Evolutionary conservation across 2,113 vertebrate species (phyloP), one percentile per base, ranked within the genome.

Genomic region (Panurus biarmicus): DNA sequence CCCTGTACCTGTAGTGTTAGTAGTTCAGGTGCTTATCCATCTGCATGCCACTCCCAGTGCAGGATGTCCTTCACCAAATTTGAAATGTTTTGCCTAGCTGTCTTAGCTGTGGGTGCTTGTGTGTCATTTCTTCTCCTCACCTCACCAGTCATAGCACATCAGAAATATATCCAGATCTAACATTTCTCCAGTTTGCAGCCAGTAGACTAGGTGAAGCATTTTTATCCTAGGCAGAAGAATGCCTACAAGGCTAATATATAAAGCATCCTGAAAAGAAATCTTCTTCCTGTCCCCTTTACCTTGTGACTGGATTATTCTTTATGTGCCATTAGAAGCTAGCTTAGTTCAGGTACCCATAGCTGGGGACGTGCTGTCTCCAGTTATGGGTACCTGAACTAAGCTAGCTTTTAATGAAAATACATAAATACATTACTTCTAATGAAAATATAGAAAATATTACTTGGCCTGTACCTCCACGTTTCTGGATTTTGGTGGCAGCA

Each of bases 351-450:
- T 21, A 60, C 7, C n/a, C 0, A 0, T 29, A 51, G n/a, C 40
- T 73, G 69, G 40, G 7, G 9, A 22, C 0, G 0, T 35, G 26
- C 28, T 77, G 60, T 40, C n/a, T n/a, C n/a, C n/a, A n/a, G n/a
- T n/a, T n/a, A n/a, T n/a, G n/a, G n/a, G n/a, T n/a, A n/a, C n/a
- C n/a, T n/a, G n/a, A n/a, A n/a, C n/a, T n/a, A n/a, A n/a, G n/a
- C n/a, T n/a, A n/a, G n/a, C n/a, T n/a, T n/a, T n/a, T n/a, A n/a
- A n/a, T n/a, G n/a, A n/a, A n/a, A n/a, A n/a, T n/a, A n/a, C n/a
- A n/a, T n/a, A n/a, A n/a, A n/a, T n/a, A n/a, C n/a, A n/a, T n/a
- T n/a, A n/a, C n/a, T n/a, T n/a, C n/a, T n/a, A n/a, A n/a, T n/a
- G n/a, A n/a, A n/a, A n/a, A n/a, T n/a, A n/a, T 81, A n/a, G 20